Conservation (phyloP, 1,140 invertebrate species). For the Anagrus nilaparvatae region DNA sequence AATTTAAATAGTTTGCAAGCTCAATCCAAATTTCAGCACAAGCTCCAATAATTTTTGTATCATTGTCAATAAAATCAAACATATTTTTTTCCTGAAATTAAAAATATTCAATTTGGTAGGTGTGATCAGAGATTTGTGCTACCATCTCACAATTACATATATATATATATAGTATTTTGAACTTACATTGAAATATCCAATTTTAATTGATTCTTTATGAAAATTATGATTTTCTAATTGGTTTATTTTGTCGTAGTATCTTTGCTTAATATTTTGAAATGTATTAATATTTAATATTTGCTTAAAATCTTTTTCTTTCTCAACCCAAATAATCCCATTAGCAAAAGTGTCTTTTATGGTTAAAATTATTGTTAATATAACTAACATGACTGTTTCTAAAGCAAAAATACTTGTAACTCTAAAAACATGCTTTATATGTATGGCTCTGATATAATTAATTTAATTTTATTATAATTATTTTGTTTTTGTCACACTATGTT, state of each 20-base stretch:
- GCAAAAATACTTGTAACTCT: too few relatives aligned
- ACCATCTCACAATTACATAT: background rate
- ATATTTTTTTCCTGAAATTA: slow-evolving; percentile 15
- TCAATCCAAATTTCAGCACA: slow-evolving; percentile 19
- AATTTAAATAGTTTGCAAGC: slow-evolving; percentile 19
- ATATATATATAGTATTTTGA: background rate
- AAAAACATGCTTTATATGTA: too few relatives aligned
- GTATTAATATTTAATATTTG: slow-evolving; percentile 1
- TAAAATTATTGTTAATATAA: too few relatives aligned
- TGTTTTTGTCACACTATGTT: too few relatives aligned
- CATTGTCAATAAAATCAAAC: slow-evolving; percentile 15
- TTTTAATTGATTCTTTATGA: slow-evolving; percentile 7
- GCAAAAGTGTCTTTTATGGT: too few relatives aligned
- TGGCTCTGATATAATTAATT: too few relatives aligned
- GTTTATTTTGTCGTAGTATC: background rate
- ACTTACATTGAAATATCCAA: slow-evolving; percentile 16
- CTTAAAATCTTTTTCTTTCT: slow-evolving; percentile 3
- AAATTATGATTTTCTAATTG: slow-evolving; percentile 15
- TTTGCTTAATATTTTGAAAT: slow-evolving; percentile 1
- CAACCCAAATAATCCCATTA: slow-evolving; percentile 12
- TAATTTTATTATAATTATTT: too few relatives aligned
- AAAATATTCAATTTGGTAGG: background rate
- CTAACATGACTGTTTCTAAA: too few relatives aligned
- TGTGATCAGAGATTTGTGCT: background rate
- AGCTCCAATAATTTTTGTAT: slow-evolving; percentile 17